Conservation (phyloP, 2,888 invertebrate species). For the Yponomeuta plumbellus region DNA sequence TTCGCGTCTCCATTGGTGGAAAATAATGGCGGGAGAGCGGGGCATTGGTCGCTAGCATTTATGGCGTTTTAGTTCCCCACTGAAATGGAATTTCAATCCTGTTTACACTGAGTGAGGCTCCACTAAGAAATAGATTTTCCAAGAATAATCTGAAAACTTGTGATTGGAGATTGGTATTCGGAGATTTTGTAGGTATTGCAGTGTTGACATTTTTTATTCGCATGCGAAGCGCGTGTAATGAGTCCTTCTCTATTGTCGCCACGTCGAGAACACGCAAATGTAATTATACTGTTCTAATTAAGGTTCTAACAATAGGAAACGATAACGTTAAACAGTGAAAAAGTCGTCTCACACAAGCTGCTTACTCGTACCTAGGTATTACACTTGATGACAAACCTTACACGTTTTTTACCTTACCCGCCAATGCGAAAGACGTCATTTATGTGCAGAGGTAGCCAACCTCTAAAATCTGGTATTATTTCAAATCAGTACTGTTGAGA, state of each 20-base stretch:
- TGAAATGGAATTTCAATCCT: too few relatives aligned
- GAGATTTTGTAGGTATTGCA: neutral
- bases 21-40: neutral
- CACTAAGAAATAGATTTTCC: neutral
- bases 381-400: neutral
- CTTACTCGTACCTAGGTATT: neutral
- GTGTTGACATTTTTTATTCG: neutral
- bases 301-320: neutral
- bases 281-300: slow-evolving; percentile 3
- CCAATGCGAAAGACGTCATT: neutral
- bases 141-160: neutral
- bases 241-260: slow-evolving; percentile 1
- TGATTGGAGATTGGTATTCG: neutral
- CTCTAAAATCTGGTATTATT: neutral
- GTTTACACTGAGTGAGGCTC: too few relatives aligned
- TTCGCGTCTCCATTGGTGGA: neutral
- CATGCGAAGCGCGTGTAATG: neutral
- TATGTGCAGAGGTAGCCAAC: slow-evolving; percentile 4
- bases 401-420: slow-evolving; percentile 5
- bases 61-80: too few relatives aligned
- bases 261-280: slow-evolving; percentile 5
- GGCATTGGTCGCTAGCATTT: too few relatives aligned
- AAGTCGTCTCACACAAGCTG: neutral
- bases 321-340: neutral
- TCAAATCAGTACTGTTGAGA: neutral